phyloP scores from a whole-genome alignment of 2,888 invertebrate genomes.

The Polymixis lichenea region DNA sequence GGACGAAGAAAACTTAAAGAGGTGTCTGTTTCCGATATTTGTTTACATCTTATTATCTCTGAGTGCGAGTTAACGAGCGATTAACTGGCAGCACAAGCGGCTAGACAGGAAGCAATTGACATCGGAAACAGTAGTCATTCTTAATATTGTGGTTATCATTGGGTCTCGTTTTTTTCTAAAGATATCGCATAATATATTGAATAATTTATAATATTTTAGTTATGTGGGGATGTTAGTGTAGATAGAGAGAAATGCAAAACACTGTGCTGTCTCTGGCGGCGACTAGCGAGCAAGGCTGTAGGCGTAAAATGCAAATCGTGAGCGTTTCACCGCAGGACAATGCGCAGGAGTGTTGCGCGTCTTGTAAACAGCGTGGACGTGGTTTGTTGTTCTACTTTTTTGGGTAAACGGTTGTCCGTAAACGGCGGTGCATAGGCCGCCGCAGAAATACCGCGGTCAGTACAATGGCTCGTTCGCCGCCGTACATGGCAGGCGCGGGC shows the following conservation, averaged over 20 bases:
- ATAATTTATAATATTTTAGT: constrained; percentile 63
- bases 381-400: constrained; percentile 90
- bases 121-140: constrained; percentile 62
- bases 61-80: constrained; percentile 72
- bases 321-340: constrained; percentile 87
- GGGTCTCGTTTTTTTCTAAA: constrained; percentile 52
- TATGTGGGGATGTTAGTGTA: constrained; percentile 63
- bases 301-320: constrained; percentile 87
- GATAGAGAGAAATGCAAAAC: constrained; percentile 80
- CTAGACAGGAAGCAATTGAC: constrained; percentile 72
- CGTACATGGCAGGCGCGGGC: constrained; percentile 83
- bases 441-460: constrained; percentile 85
- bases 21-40: constrained; percentile 74
- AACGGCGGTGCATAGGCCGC: constrained; percentile 86
- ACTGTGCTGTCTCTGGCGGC: constrained; percentile 66
- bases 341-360: constrained; percentile 86
- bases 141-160: constrained; percentile 65
- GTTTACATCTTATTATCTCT: constrained; percentile 77
- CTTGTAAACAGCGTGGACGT: constrained; percentile 87
- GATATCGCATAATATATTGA: constrained; percentile 51
- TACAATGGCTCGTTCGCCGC: constrained; percentile 85
- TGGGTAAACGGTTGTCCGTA: constrained; percentile 88
- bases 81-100: constrained; percentile 64
- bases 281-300: constrained; percentile 73
- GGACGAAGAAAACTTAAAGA: constrained; percentile 73